phyloP scores from a whole-genome alignment of 2,797 vertebrate genomes.

The Siniperca scherzeri region DNA sequence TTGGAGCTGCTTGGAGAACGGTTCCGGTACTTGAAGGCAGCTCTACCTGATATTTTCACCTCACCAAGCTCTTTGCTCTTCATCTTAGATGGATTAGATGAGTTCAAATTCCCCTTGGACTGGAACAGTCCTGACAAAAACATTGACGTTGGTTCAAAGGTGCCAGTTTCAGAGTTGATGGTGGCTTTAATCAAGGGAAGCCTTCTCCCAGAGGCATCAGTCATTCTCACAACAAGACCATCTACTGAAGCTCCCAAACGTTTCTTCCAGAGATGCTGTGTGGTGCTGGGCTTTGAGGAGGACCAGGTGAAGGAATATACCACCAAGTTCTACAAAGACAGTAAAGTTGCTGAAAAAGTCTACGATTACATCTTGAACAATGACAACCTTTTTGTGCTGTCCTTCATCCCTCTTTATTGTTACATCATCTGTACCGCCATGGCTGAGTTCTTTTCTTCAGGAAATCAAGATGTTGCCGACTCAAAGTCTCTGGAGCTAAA shows the following conservation, averaged over 20 bases:
- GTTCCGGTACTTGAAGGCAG: constrained; percentile 69
- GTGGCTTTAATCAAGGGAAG: constrained; percentile 76
- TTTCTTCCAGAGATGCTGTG: constrained; percentile 78
- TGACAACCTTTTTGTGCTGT: constrained; percentile 78
- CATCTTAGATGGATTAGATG: constrained; percentile 82
- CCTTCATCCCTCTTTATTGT: constrained; percentile 85
- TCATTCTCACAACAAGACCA: constrained; percentile 81
- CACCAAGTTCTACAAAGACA: constrained; percentile 76
- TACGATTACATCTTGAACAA: constrained; percentile 77
- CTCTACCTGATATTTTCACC: constrained; percentile 64
- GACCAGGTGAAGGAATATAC: constrained; percentile 81
- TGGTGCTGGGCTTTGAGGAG: constrained; percentile 82
- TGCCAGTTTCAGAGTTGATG: constrained; percentile 75
- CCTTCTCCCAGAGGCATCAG: constrained; percentile 68
- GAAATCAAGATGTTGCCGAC: constrained; percentile 17
- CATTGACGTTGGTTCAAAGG: constrained; percentile 45
- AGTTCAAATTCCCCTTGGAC: constrained; percentile 75
- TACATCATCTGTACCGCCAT: constrained; percentile 84
- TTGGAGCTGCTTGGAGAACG: constrained; percentile 71
- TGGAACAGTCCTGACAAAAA: constrained; percentile 53
- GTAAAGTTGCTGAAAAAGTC: constrained; percentile 65
- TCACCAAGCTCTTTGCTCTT: constrained; percentile 72
- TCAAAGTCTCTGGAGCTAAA: constrained; percentile 68
- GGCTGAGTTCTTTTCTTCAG: constrained; percentile 74
- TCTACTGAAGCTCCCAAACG: constrained; percentile 67